Base-by-base conservation (phyloP, 2,797 vertebrate species). In the Danio albolineatus region DNA sequence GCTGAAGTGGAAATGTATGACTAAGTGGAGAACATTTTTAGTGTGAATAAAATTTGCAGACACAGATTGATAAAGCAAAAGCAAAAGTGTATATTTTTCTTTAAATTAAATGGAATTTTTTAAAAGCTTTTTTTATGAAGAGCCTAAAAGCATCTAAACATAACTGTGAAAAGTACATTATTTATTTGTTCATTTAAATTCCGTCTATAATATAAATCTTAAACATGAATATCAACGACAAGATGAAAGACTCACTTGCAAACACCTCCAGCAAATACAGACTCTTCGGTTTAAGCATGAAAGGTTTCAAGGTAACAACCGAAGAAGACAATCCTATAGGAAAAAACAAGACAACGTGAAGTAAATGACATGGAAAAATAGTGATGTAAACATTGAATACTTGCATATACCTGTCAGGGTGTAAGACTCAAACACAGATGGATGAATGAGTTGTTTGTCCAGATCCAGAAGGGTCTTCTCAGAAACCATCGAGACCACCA, bases 231-330 rank as follows among this genome's bases (percentile, higher is more conserved):
- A 48, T 17, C 12, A 6, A 13, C 61, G 44, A 61, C 10, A 39
- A 65, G 19, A 54, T 12, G 17, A 16, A 28, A 8, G 43, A 76
- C 80, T 86, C 88, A 96, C 95, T 90, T 82, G 94, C 91, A 64
- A 89, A 90, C 10, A 91, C 92, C 39, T 95, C 93, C 36, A 96
- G 83, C 93, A 96, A 93, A 74, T 96, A 96, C 4, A 86, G 93
- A 84, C 88, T 91, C 13, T 90, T 92, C 0, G 93, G 87, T 78
- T 78, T 89, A 83, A 96, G 89, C 36, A 89, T 89, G 84, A 92
- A 94, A 0, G 95, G 91, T 79, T 88, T 93, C 79, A 96, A 85
- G 9, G 77, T 90, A 53, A 96, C 82, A 1, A 41, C 62, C 41
- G 84, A 60, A 4, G 91, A 92, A 2, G 86, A 91, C 73, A 90